Percentiles rank a stretch among this genome's conserved stretches.
These are phyloP conservation scores for Xenopus borealis DNA, from an alignment of 2,113 vertebrate species.

Conservation along the genomic window DNA sequence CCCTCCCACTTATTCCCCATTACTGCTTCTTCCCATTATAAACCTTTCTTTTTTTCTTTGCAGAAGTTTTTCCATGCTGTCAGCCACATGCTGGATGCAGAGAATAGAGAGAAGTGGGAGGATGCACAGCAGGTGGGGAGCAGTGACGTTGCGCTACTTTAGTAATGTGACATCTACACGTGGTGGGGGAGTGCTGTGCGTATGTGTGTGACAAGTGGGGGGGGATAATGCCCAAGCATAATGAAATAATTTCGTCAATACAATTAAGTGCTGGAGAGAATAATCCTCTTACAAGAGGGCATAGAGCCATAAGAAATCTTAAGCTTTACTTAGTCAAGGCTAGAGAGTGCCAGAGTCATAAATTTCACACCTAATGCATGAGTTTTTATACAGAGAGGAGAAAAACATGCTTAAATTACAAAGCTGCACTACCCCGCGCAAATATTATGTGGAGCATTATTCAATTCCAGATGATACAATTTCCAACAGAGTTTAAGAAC, in stretches of 20 bases:
- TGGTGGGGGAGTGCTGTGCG: constrained; percentile 14
- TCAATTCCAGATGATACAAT: background rate
- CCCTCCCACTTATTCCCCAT: background rate
- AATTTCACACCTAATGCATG: background rate
- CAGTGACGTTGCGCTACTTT: background rate
- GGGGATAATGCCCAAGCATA: constrained; percentile 19
- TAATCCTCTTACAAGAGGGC: constrained; percentile 18
- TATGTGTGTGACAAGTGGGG: constrained; percentile 21
- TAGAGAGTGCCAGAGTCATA: background rate
- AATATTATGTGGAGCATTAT: background rate
- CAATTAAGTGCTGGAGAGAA: constrained; percentile 2
- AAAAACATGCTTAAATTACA: background rate
- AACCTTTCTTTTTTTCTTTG: constrained; percentile 8
- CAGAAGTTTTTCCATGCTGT: constrained; percentile 98
- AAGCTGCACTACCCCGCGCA: background rate
- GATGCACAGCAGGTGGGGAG: constrained; percentile 88
- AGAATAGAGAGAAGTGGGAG: constrained; percentile 93
- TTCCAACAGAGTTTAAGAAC: too few species aligned
- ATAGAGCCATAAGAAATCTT: background rate
- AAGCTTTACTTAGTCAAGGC: background rate
- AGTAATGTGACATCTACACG: constrained; percentile 14
- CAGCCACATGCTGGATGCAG: constrained; percentile 94
- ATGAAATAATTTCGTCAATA: constrained; percentile 26
- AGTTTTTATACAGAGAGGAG: background rate
- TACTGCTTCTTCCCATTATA: constrained; percentile 20